These are phyloP conservation scores for Phasia obesa DNA, from an alignment of 2,888 invertebrate species.

Conservation along the genomic window DNA sequence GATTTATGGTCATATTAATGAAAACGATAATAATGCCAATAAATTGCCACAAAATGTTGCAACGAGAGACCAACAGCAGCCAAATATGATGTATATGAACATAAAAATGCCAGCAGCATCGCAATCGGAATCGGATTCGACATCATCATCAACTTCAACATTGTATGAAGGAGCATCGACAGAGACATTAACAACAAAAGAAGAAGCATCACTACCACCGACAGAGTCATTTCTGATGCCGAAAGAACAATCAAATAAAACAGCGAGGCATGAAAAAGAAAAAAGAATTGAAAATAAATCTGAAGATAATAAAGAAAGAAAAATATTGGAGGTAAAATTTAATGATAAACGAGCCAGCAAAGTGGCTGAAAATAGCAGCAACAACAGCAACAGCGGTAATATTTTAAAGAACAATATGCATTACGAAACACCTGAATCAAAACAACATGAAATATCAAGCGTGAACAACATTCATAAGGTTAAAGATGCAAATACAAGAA, in stretches of 20 bases:
- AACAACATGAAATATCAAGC: slow-evolving; percentile 49
- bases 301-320: slow-evolving; percentile 8
- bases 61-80: slow-evolving; percentile 18
- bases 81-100: slow-evolving; percentile 52
- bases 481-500: neutral
- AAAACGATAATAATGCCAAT: slow-evolving; percentile 68
- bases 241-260: slow-evolving; percentile 68
- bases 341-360: neutral
- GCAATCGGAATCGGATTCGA: slow-evolving; percentile 15
- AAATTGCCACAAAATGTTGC: slow-evolving; percentile 62
- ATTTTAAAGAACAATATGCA: slow-evolving; percentile 5
- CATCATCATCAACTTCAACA: slow-evolving; percentile 21
- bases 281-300: slow-evolving; percentile 13
- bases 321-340: slow-evolving; percentile 21
- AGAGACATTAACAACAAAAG: neutral
- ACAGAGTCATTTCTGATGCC: slow-evolving; percentile 41
- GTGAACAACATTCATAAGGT: neutral
- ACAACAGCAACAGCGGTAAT: slow-evolving; percentile 9
- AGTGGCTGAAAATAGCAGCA: neutral
- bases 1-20: slow-evolving; percentile 68
- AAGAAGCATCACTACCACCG: slow-evolving; percentile 5
- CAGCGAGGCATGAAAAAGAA: neutral
- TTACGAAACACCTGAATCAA: slow-evolving; percentile 12
- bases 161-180: neutral
- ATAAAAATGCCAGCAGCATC: slow-evolving; percentile 30